Base-by-base conservation (phyloP, 2,888 invertebrate genomes). In the Drosophila mimetica region DNA sequence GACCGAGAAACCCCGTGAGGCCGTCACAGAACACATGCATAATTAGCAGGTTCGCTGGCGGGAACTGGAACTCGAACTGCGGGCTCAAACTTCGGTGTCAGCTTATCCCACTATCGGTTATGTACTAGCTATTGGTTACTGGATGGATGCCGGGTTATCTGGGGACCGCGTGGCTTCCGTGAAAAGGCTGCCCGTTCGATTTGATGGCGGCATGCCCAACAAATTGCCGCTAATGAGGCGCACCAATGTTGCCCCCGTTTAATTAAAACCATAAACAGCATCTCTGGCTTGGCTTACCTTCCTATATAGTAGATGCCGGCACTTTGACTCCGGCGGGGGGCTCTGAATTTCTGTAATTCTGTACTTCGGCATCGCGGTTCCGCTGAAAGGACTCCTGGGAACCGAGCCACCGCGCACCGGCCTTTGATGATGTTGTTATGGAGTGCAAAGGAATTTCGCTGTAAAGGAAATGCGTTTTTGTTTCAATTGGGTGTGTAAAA, bases 181-280 rank as follows among this genome's bases (percentile, higher is more conserved):
- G 70, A 69, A 67, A 70, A 60, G 34, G 58, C 51, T 37, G 14
- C 46, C 30, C 41, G 51, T 69, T 70, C 50, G 61, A 58, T 75
- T 73, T 73, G 74, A 61, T 42, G 72, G 52, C 74, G 61, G 80
- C 75, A 71, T 75, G 70, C 75, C 54, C 66, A 85, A 69, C 83
- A 83, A 86, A 83, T 86, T 80, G 83, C 78, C 75, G 77, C 86
- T 84, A 83, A 84, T 86, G 74, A 83, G 80, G 44, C 67, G 60
- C 71, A 74, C 69, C 65, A 74, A 74, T 76, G 74, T 70, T 71
- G 74, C 65, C 61, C 46, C 70, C 55, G 53, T 61, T 69, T 81
- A 81, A 81, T 81, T 79, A 79, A 74, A 75, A 25, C 81, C 81
- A 84, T 82, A 82, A 84, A 71, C 39, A 77, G 82, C 63, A 69